These are phyloP conservation scores for Rhynchopsitta pachyrhyncha DNA, from an alignment of 2,113 vertebrate genomes.

Conservation along the genomic window DNA sequence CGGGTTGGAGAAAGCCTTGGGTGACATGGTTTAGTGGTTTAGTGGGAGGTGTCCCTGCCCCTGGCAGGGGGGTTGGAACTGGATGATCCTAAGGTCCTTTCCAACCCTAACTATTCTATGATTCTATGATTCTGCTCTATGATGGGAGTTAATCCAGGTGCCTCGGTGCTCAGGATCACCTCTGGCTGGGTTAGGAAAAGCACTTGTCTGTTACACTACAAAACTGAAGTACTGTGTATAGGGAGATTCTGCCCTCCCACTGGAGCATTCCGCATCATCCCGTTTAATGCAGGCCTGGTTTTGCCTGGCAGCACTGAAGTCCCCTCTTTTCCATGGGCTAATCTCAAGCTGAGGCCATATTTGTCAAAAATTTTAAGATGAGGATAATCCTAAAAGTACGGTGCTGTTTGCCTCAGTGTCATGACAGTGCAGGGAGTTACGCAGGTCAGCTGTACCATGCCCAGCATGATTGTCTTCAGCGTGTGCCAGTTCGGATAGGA, in stretches of 20 bases:
- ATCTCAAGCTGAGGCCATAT: neutral
- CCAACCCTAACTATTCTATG: too few species aligned
- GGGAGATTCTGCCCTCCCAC: neutral
- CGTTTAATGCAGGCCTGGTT: neutral
- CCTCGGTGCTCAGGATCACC: neutral
- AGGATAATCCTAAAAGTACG: neutral
- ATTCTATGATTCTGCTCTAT: too few species aligned
- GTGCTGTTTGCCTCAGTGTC: neutral
- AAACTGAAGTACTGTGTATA: neutral
- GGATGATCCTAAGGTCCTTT: too few species aligned
- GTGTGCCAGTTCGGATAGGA: neutral
- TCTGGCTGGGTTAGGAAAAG: neutral
- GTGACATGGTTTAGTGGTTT: too few species aligned
- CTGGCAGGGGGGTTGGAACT: too few species aligned
- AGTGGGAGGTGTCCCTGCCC: too few species aligned
- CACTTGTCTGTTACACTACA: neutral
- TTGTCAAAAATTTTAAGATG: neutral
- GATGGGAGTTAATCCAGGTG: neutral
- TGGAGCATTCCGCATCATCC: neutral
- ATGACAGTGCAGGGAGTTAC: neutral
- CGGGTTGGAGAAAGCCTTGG: too few species aligned
- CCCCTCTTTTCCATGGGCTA: neutral
- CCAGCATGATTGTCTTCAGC: neutral
- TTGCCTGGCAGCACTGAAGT: neutral
- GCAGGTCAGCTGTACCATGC: neutral